Conservation (phyloP, 2,797 vertebrate genomes). For the Propithecus deckenii region DNA sequence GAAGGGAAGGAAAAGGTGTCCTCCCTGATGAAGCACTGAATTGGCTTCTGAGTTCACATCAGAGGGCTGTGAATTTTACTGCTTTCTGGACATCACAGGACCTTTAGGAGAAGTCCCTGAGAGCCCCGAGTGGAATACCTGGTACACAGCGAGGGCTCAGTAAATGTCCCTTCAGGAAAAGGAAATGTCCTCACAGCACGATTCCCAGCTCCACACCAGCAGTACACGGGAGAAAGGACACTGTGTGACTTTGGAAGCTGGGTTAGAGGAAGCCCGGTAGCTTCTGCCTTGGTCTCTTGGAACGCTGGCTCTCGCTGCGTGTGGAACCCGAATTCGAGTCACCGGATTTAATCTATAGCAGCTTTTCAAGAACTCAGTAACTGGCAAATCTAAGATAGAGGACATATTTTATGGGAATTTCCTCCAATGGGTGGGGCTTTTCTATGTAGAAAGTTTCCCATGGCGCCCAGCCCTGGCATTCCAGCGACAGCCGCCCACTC, state of each 20-base stretch:
- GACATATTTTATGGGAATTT: neutral
- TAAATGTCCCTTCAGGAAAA: neutral
- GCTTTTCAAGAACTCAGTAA: neutral
- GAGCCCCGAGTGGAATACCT: rapidly evolving
- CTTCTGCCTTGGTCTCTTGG: neutral
- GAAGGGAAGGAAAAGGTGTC: too few species aligned
- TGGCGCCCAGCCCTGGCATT: rapidly evolving
- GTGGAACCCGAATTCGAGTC: neutral
- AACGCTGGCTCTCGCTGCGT: neutral
- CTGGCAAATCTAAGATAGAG: neutral
- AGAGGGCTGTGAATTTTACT: too few species aligned
- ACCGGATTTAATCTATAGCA: neutral
- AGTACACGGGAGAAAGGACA: rapidly evolving
- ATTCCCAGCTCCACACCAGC: neutral
- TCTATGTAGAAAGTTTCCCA: neutral
- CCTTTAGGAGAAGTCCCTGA: neutral
- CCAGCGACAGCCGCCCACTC: too few species aligned
- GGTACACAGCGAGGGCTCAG: neutral
- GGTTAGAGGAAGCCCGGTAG: neutral
- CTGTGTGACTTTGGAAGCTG: rapidly evolving
- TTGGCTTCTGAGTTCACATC: too few species aligned
- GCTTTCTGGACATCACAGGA: too few species aligned
- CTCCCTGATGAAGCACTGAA: too few species aligned
- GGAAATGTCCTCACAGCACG: rapidly evolving
- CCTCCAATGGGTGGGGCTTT: neutral